Conservation (phyloP, 2,888 invertebrate species). For the Mechanitis messenoides region DNA sequence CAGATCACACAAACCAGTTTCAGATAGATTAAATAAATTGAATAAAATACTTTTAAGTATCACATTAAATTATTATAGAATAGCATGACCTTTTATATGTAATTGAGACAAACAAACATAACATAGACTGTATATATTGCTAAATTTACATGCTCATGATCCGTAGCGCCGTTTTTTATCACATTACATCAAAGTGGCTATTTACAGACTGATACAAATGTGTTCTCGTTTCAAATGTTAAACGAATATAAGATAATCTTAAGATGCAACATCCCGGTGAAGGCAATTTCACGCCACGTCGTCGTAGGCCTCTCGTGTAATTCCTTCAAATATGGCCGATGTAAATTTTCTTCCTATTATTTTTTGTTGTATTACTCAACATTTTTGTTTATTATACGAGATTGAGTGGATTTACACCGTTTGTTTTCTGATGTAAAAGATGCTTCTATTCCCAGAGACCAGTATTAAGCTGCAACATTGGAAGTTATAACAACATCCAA, state of each 20-base stretch:
- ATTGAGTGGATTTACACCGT: no score
- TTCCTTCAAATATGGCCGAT: conserved; percentile 48
- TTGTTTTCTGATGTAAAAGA: no score
- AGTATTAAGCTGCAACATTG: no score
- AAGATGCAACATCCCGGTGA: conserved; percentile 31
- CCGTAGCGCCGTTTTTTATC: conserved; percentile 9
- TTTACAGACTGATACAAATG: conserved; percentile 26
- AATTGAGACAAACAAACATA: no score
- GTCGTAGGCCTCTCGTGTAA: conserved; percentile 51
- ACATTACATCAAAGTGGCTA: conserved; percentile 23
- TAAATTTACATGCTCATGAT: not conserved
- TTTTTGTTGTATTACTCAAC: conserved; percentile 28
- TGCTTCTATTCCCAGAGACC: no score
- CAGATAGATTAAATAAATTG: no score
- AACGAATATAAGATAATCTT: conserved; percentile 31
- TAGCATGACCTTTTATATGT: no score
- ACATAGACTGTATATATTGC: not conserved
- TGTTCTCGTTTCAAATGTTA: conserved; percentile 29
- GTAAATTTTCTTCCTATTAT: conserved; percentile 51
- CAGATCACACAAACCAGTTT: no score
- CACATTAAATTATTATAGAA: no score
- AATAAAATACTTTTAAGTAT: no score
- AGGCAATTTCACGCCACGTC: conserved; percentile 71
- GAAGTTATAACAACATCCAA: conserved; percentile 6
- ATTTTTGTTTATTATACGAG: no score